These are phyloP conservation scores for Grallaria varia DNA, from an alignment of 2,113 vertebrate species.

Conservation along the genomic window DNA sequence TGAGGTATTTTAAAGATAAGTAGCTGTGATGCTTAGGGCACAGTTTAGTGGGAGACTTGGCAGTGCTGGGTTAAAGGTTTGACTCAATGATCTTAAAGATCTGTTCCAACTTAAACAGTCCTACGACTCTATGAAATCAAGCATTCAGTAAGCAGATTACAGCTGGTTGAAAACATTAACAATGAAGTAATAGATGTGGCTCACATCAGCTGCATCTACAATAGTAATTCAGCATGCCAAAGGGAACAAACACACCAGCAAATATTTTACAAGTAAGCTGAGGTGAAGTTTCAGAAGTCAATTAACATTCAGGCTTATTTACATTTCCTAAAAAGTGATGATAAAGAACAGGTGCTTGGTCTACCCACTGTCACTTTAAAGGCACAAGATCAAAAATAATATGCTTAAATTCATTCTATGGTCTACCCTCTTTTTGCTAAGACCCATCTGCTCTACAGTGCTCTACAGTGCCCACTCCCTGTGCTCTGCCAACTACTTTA, in stretches of 20 bases:
- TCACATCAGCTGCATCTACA: not conserved
- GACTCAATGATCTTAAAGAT: not conserved
- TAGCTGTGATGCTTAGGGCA: not conserved
- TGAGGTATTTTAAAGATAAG: not conserved
- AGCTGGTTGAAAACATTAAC: not conserved
- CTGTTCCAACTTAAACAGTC: not conserved
- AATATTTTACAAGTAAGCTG: not conserved
- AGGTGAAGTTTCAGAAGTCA: constrained; percentile 11
- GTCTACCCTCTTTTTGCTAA: not conserved
- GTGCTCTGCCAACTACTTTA: constrained; percentile 26
- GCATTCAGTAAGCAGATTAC: not conserved
- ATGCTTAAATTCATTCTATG: not conserved
- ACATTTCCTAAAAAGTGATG: constrained; percentile 44
- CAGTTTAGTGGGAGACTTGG: not conserved
- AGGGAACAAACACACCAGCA: not conserved
- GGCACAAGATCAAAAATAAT: constrained; percentile 39
- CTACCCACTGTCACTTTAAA: constrained; percentile 39
- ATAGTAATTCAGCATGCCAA: not conserved
- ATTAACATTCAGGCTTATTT: constrained; percentile 29
- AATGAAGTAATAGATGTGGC: not conserved
- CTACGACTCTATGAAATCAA: not conserved
- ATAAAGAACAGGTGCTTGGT: constrained; percentile 43
- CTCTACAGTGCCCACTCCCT: constrained; percentile 21
- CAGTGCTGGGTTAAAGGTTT: not conserved
- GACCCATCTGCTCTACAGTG: constrained; percentile 55